These are phyloP conservation scores for Trichogramma evanescens DNA, from an alignment of 2,888 invertebrate species.

Conservation along the genomic window DNA sequence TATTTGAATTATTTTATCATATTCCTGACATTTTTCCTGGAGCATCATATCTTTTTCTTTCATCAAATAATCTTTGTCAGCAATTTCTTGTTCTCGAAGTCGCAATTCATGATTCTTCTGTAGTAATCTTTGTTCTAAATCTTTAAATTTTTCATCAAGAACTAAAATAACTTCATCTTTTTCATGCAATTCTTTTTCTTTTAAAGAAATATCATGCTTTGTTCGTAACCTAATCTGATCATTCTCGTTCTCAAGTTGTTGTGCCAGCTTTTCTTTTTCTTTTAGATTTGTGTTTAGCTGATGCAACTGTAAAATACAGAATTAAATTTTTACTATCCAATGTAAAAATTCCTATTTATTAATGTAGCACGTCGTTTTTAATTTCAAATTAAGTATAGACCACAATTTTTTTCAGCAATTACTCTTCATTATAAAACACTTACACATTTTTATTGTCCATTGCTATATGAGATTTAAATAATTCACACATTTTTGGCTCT, in stretches of 20 bases:
- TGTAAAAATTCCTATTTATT: neutral
- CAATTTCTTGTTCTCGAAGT: constrained; percentile 36
- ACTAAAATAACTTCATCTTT: constrained; percentile 33
- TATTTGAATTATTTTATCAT: constrained; percentile 36
- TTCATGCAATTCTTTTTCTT: constrained; percentile 32
- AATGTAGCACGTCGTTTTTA: too few species aligned
- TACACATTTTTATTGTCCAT: too few species aligned
- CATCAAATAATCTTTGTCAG: constrained; percentile 37
- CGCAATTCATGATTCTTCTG: constrained; percentile 40
- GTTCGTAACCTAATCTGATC: constrained; percentile 37
- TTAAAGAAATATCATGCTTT: constrained; percentile 31
- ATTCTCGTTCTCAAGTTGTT: constrained; percentile 40
- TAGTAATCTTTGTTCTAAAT: constrained; percentile 38
- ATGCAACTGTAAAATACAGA: constrained; percentile 31
- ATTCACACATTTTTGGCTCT: too few species aligned
- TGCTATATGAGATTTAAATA: too few species aligned
- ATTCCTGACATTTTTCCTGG: constrained; percentile 36
- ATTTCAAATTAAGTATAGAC: too few species aligned
- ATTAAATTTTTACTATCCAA: neutral
- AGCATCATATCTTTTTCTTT: constrained; percentile 35
- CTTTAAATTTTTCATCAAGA: constrained; percentile 34
- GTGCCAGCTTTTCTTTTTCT: constrained; percentile 41
- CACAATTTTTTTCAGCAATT: too few species aligned
- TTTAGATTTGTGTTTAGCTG: constrained; percentile 38
- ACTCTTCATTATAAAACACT: too few species aligned